Conservation (phyloP, 2,797 vertebrate species). For the Poeciliopsis infans region DNA sequence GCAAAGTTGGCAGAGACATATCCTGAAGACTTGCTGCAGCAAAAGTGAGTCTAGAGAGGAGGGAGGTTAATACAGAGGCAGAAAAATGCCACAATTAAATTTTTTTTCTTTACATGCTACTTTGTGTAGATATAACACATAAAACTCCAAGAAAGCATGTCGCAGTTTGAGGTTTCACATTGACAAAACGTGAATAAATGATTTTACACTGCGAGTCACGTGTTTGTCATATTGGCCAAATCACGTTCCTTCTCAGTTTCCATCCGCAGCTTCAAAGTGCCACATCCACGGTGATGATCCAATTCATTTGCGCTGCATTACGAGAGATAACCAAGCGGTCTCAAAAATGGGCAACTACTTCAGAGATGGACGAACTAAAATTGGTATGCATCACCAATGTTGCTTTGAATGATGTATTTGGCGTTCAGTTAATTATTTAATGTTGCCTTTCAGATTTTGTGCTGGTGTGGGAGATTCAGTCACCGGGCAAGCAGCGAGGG, state of each 20-base stretch:
- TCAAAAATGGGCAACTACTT: slow-evolving; percentile 76
- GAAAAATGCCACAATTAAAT: not conserved
- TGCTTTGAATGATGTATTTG: not conserved
- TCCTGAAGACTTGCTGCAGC: not conserved
- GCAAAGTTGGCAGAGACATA: not conserved
- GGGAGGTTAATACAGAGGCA: not conserved
- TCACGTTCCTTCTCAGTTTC: slow-evolving; percentile 61
- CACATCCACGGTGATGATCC: slow-evolving; percentile 49
- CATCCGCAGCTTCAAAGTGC: slow-evolving; percentile 52
- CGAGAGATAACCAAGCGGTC: slow-evolving; percentile 29
- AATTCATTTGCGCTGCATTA: slow-evolving; percentile 48
- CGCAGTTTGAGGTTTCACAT: not conserved
- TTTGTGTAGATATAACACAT: not conserved
- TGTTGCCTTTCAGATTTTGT: slow-evolving; percentile 76
- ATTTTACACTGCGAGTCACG: not conserved
- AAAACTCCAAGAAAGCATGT: not conserved
- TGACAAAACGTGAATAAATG: not conserved
- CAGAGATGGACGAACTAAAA: slow-evolving; percentile 78
- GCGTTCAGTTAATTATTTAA: slow-evolving; percentile 3
- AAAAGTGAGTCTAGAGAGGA: not conserved
- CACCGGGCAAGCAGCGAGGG: slow-evolving; percentile 64
- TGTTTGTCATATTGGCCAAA: not conserved
- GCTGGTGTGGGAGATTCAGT: slow-evolving; percentile 82
- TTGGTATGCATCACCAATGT: slow-evolving; percentile 64
- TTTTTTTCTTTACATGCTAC: too few relatives aligned